Evolutionary conservation across 1,140 invertebrate genomes (phyloP).

Genomic region (Heliothis virescens): DNA sequence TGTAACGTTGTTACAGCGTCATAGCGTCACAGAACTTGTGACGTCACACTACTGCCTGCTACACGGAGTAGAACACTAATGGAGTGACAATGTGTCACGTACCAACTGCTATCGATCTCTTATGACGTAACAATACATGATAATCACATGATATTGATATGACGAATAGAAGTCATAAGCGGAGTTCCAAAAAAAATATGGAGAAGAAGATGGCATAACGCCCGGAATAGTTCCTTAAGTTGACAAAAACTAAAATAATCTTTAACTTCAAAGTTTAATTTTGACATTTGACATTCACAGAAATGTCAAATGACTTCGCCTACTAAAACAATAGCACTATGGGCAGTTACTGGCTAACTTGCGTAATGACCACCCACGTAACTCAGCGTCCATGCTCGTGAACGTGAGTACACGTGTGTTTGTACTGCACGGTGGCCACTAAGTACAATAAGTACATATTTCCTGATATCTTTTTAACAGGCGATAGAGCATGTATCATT

Average conservation of each 20-base stretch:
- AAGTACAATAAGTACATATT: neutral
- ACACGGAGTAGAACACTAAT: constrained; percentile 7
- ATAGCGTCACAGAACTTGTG: neutral
- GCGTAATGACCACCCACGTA: constrained; percentile 46
- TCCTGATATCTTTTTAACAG: neutral
- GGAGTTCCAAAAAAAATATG: no score
- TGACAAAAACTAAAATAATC: no score
- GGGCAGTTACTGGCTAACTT: constrained; percentile 9
- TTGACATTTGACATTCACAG: no score
- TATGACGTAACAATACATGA: neutral
- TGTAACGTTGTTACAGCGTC: neutral
- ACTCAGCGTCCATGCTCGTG: neutral
- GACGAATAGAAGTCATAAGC: no score
- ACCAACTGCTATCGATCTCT: no score
- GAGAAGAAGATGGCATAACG: no score
- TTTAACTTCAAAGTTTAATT: no score
- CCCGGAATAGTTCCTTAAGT: no score
- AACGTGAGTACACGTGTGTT: constrained; percentile 20
- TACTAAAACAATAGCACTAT: no score
- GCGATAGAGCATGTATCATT: neutral
- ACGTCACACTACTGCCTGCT: constrained; percentile 8
- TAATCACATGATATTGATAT: no score
- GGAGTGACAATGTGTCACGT: neutral
- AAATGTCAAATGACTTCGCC: no score
- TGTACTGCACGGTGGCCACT: neutral